phyloP scores from a whole-genome alignment of 2,888 invertebrate genomes.

The Hirtodrosophila confusa region DNA sequence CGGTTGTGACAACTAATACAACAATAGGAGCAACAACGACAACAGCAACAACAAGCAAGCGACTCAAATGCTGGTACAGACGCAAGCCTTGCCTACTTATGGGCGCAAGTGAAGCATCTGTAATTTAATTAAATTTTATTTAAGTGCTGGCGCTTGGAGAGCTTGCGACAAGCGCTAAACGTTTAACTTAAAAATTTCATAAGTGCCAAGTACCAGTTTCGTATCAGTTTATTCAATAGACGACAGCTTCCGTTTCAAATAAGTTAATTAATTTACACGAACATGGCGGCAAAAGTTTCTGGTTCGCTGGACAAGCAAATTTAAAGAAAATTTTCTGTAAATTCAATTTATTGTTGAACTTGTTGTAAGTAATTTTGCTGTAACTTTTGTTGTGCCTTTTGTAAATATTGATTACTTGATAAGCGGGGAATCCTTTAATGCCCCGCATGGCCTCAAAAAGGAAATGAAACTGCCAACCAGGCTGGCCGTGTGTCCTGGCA shows the following conservation, averaged over 20 bases:
- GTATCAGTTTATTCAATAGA: conserved; percentile 51
- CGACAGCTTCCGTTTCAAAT: conserved; percentile 61
- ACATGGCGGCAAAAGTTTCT: conserved; percentile 57
- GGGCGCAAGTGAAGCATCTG: conserved; percentile 22
- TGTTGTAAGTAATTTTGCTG: conserved; percentile 55
- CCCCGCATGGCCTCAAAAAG: conserved; percentile 52
- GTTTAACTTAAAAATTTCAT: conserved; percentile 30
- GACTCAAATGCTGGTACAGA: background rate
- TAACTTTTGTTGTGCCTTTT: conserved; percentile 56
- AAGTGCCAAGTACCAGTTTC: conserved; percentile 28
- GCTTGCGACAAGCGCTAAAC: conserved; percentile 11
- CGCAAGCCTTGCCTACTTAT: conserved; percentile 42
- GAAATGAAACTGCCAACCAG: conserved; percentile 58
- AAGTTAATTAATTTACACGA: conserved; percentile 72
- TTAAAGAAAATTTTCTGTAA: conserved; percentile 60
- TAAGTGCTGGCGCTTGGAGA: conserved; percentile 25
- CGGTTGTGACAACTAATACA: conserved; percentile 61
- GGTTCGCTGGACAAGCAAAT: conserved; percentile 45
- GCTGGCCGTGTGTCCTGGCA: conserved; percentile 13
- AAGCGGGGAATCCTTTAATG: conserved; percentile 72
- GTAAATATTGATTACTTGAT: conserved; percentile 80
- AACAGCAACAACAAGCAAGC: conserved; percentile 2
- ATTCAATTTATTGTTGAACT: conserved; percentile 69
- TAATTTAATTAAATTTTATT: conserved; percentile 63
- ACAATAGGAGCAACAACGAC: conserved; percentile 1